Evolutionary conservation across 2,888 invertebrate genomes (phyloP).

Genomic region (Holacanthella duospinosa): DNA sequence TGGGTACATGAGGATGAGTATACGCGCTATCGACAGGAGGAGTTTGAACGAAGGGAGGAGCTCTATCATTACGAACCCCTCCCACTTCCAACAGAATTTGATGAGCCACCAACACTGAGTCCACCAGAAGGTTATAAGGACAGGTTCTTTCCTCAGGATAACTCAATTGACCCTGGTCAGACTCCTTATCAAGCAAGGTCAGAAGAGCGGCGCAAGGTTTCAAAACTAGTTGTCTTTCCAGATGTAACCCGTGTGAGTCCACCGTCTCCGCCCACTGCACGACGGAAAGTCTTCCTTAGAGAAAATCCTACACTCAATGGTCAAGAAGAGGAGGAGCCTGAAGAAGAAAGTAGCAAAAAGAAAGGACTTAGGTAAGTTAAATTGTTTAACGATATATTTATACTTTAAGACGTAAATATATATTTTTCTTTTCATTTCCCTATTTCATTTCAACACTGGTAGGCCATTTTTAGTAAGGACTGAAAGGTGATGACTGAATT

Average conservation of each 20-base stretch:
- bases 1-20: slow-evolving; percentile 78
- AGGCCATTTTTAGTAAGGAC: too few species aligned
- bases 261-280: slow-evolving; percentile 36
- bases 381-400: too few species aligned
- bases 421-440: too few species aligned
- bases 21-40: slow-evolving; percentile 54
- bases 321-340: slow-evolving; percentile 20
- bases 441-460: too few species aligned
- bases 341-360: slow-evolving; percentile 16
- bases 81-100: slow-evolving; percentile 50
- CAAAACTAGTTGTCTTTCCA: slow-evolving; percentile 14
- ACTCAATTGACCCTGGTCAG: slow-evolving; percentile 36
- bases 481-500: too few species aligned
- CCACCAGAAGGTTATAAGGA: slow-evolving; percentile 88
- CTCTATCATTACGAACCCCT: slow-evolving; percentile 51
- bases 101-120: slow-evolving; percentile 72
- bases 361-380: slow-evolving; percentile 33
- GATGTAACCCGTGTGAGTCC: slow-evolving; percentile 36
- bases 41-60: slow-evolving; percentile 55
- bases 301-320: slow-evolving; percentile 29
- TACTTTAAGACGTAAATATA: too few species aligned
- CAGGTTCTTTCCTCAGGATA: slow-evolving; percentile 38
- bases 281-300: slow-evolving; percentile 35
- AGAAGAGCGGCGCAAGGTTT: not conserved
- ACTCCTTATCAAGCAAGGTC: not conserved